Evolutionary conservation across 2,888 invertebrate genomes (phyloP), one percentile per base, ranked within the genome.

Genomic region (Automeris io): DNA sequence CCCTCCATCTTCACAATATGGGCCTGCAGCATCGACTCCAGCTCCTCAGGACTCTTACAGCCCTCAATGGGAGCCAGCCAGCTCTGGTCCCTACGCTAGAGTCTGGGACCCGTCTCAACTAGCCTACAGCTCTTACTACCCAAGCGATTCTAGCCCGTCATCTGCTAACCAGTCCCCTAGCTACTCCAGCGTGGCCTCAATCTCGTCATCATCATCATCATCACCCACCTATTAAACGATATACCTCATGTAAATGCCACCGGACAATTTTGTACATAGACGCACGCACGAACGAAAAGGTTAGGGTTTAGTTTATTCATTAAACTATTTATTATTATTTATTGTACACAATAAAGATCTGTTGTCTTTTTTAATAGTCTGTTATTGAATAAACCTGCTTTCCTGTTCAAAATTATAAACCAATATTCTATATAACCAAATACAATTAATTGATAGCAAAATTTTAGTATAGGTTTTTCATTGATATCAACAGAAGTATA

Each of bases 41-140:
- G 82, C 89, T 3, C 91, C 93, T 19, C 88, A 90, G 44, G 92
- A 91, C 58, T 92, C 93, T 2, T 94, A 94, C 88, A 89, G 89
- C 51, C 90, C 91, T 5, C 89, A 90, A 49, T 93, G 92, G 92
- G 92, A 92, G 62, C 90, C 91, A 2, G 80, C 89, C 48, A 91
- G 88, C 60, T 90, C 91, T 35, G 93, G 93, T 5, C 94, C 94
- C 1, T 95, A 95, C 73, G 90, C 94, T 33, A 88, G 95, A 49
- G 90, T 93, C 1, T 95, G 94, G 93, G 92, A 92, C 55, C 88
- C 89, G 4, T 90, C 91, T 35, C 91, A 90, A 54, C 71, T 91
- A 49, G 92, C 92, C 18, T 92, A 91, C 69, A 92, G 90, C 57
- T 91, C 92, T 1, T 92, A 92, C 75, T 91, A 91, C 62, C 91